Conservation (phyloP, 2,797 vertebrate genomes). For the Acipenser oxyrinchus region DNA sequence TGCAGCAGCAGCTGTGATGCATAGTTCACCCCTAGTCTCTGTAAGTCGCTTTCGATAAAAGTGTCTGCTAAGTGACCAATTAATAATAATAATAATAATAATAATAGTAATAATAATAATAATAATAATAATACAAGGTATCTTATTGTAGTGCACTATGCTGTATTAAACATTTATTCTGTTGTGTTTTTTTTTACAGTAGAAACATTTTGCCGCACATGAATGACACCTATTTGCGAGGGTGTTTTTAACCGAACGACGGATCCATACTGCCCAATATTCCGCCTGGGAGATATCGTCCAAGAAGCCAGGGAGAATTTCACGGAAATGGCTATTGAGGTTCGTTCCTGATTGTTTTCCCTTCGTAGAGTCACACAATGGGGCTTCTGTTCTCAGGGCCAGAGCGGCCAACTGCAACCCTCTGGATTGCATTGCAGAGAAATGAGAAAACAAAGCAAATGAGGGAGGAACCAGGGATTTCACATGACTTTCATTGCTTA, state of each 20-base stretch:
- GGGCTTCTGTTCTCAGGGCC: too few species aligned
- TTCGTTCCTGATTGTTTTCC: slow-evolving; percentile 23
- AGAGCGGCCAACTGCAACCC: too few species aligned
- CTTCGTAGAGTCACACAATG: too few species aligned
- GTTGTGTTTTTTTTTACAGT: slow-evolving; percentile 29
- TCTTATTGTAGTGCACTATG: not conserved
- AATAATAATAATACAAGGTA: not conserved
- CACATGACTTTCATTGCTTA: too few species aligned
- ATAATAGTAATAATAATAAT: too few species aligned
- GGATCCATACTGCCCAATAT: slow-evolving; percentile 69
- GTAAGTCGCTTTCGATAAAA: too few species aligned
- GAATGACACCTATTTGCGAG: slow-evolving; percentile 51
- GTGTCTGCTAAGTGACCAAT: too few species aligned
- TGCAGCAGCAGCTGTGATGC: too few species aligned
- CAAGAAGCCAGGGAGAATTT: slow-evolving; percentile 68
- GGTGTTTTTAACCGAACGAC: slow-evolving; percentile 50
- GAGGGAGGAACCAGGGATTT: too few species aligned
- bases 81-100: not conserved
- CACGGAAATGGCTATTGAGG: slow-evolving; percentile 68
- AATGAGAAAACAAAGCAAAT: too few species aligned
- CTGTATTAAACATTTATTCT: not conserved
- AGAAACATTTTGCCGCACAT: slow-evolving; percentile 71
- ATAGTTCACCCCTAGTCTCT: too few species aligned
- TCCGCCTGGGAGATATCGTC: slow-evolving; percentile 69
- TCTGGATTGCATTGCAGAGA: too few species aligned